Base-by-base conservation (phyloP, 1,140 invertebrate species). In the Bradysia coprophila region DNA sequence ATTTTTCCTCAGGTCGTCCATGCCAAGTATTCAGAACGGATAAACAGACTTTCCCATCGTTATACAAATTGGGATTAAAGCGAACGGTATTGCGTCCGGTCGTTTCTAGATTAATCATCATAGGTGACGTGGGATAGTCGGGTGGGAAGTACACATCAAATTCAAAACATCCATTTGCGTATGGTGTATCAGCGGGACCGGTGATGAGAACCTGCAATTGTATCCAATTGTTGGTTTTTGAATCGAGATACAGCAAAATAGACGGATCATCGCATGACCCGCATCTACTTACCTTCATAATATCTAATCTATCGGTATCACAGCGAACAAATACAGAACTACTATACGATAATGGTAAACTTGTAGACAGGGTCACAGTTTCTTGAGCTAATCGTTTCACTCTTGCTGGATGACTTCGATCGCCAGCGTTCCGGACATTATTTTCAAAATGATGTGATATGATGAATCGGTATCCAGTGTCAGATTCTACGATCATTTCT, bases 11-110 rank as follows among this genome's bases (percentile, higher is more conserved):
- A n/a, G 91, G 92, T 44, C 91, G 68, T 4, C 92, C 93, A 63
- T 97, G 91, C 93, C 93, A 97, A 0, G 93, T 97, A 60, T 95
- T 95, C 19, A 96, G 66, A 44, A 96, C 84, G 49, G 88, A 93
- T 49, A 96, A 75, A 62, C 92, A 95, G 40, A 96, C 91, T 72
- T 94, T 94, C 39, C 92, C 91, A 65, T 95, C 90, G 65, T 92
- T 90, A 64, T 96, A 96, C 19, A 97, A 68, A 73, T 97, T 97
- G 20, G 92, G 92, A 69, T 97, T 97, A 60, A 97, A 97, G 46
- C 92, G 73, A 48, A 96, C 84, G 1, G 84, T 81, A 53, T 89
- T 86, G 43, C 88, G 80, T 21, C 92, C 92, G 2, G 90, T 96
- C 10, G 92, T 96, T 66, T 92, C 83, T 53, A 95, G 67, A 66